phyloP scores from a whole-genome alignment of 2,113 vertebrate genomes.

The Amphiprion percula region DNA sequence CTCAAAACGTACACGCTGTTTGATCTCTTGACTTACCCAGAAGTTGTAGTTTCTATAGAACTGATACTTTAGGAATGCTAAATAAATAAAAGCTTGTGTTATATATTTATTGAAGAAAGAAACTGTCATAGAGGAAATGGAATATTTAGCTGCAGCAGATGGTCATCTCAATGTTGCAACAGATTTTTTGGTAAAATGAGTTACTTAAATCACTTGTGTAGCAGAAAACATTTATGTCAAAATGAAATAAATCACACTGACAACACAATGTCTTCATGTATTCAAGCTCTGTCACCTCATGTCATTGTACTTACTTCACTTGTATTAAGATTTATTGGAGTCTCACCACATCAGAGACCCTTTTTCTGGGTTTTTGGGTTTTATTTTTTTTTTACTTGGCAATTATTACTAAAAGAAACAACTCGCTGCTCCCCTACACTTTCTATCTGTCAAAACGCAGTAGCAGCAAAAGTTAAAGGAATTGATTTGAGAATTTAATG shows the following conservation, averaged over 20 bases:
- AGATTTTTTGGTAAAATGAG: not conserved
- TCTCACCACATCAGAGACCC: constrained; percentile 22
- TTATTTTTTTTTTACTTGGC: not conserved
- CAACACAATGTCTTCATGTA: constrained; percentile 21
- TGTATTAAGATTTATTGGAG: constrained; percentile 28
- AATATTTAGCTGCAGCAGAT: not conserved
- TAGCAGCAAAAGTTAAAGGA: constrained; percentile 41
- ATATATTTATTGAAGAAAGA: not conserved
- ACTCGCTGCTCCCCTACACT: constrained; percentile 5
- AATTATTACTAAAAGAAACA: constrained; percentile 20
- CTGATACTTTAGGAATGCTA: too few species aligned
- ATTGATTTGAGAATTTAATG: constrained; percentile 63
- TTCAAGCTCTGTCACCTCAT: constrained; percentile 19
- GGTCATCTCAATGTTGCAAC: not conserved
- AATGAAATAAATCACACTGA: not conserved
- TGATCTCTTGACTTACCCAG: not conserved
- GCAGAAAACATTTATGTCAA: constrained; percentile 25
- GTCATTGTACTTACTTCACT: constrained; percentile 9
- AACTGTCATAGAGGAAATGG: not conserved
- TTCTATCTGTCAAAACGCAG: constrained; percentile 55
- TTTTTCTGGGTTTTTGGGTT: constrained; percentile 19
- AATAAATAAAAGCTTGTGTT: not conserved
- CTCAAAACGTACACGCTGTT: not conserved
- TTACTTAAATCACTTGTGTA: constrained; percentile 7
- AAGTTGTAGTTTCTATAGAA: not conserved